Base-by-base conservation (phyloP, 2,113 vertebrate genomes). In the Genyomyrus donnyi region DNA sequence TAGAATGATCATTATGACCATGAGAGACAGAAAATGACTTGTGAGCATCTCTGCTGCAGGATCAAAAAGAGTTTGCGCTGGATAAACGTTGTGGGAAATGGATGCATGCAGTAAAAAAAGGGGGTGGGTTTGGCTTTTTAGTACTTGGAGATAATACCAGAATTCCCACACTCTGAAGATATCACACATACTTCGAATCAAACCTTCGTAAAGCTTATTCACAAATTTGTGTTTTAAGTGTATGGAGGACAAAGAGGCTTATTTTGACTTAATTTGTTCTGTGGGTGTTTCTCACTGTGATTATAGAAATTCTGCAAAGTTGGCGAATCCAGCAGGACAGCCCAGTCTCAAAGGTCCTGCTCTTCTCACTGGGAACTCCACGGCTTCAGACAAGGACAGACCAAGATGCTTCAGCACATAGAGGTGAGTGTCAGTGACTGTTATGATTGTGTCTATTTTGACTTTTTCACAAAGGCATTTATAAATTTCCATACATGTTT, bases 291-390 rank as follows among this genome's bases (percentile, higher is more conserved):
- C 1, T 83, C 3, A 48, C 24, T 49, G 42, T 50, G 45, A 19
- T 46, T 50, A 3, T 92, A 96, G 97, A 95, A 91, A 93, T 98
- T 89, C 89, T 98, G 42, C 96, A 97, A 93, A 97, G 94, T n/a
- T 98, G 98, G 97, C 95, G 94, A 0, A 87, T 97, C 21, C 96
- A 97, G 91, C 97, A 97, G 88, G 98, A 98, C 1, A 97, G 97
- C 88, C 97, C 97, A 1, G 95, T 98, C 91, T 97, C 97, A 53
- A 96, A 95, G 0, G 97, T 98, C 85, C 94, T 97, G 19, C 93
- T 98, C 66, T 98, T 98, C 91, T 94, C 94, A 31, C 92, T 95
- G 66, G 90, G 58, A 89, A 91, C 90, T 91, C 92, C 74, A 0
- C 93, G 91, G 42, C 70, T 86, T 15, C 70, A 56, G 2, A 24